A percentile compares a stretch with the other conserved stretches of the same genome.
phyloP scores from a whole-genome alignment of 2,888 invertebrate genomes.

The Tachina lurida region DNA sequence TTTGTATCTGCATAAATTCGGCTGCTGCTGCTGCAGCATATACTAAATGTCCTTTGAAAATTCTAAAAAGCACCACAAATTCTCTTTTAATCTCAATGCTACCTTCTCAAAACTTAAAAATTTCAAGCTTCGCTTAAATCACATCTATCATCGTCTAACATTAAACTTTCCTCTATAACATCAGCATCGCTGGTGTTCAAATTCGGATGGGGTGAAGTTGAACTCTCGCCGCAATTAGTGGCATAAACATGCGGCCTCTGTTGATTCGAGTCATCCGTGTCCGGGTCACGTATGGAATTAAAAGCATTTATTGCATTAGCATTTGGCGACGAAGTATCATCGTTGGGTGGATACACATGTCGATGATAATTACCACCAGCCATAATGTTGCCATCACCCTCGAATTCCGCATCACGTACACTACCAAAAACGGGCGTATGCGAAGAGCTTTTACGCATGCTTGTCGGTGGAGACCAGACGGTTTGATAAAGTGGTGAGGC shows the following conservation, averaged over 20 bases:
- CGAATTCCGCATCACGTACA: conserved; percentile 81
- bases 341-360: conserved; percentile 83
- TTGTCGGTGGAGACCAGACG: conserved; percentile 82
- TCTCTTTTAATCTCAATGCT: background rate
- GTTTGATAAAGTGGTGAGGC: conserved; percentile 83
- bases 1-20: no score
- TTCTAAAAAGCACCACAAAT: conserved; percentile 28
- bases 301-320: conserved; percentile 81
- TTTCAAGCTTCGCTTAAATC: conserved; percentile 79
- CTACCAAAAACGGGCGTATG: conserved; percentile 82
- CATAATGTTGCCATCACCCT: conserved; percentile 78
- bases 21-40: no score
- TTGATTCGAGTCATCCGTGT: conserved; percentile 81
- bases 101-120: background rate
- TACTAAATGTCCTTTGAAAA: background rate
- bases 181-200: conserved; percentile 77
- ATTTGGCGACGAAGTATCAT: conserved; percentile 81
- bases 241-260: conserved; percentile 81
- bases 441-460: conserved; percentile 81
- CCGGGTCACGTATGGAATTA: conserved; percentile 82
- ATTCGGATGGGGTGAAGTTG: conserved; percentile 79
- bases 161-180: conserved; percentile 75
- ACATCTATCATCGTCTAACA: conserved; percentile 79
- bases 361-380: conserved; percentile 78
- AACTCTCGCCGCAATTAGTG: conserved; percentile 81